Conservation (phyloP, 2,888 invertebrate genomes). For the Drosophila pseudotakahashii region DNA sequence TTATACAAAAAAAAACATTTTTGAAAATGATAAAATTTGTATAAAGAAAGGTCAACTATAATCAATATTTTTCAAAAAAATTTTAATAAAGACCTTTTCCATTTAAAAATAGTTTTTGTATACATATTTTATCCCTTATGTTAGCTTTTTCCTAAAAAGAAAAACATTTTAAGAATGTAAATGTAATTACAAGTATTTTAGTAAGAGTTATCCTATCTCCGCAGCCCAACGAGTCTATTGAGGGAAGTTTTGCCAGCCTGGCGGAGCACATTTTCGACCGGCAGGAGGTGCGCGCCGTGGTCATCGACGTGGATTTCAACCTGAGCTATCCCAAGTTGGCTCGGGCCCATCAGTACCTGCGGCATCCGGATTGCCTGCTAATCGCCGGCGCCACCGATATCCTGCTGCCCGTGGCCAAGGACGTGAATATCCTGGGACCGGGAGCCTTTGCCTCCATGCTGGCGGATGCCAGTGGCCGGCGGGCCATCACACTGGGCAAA, state of each 20-base stretch:
- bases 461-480: conserved; percentile 78
- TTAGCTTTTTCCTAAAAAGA: too few species aligned
- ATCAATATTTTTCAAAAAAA: too few species aligned
- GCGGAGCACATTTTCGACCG: conserved; percentile 64
- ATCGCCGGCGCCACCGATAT: conserved; percentile 84
- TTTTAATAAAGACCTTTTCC: too few species aligned
- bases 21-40: too few species aligned
- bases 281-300: conserved; percentile 84
- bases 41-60: too few species aligned
- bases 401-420: conserved; percentile 78
- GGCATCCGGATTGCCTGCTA: conserved; percentile 84
- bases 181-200: too few species aligned
- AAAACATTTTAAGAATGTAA: too few species aligned
- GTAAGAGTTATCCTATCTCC: neutral
- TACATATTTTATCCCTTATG: too few species aligned
- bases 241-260: conserved; percentile 66
- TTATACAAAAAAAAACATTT: too few species aligned
- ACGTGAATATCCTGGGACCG: conserved; percentile 83
- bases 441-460: conserved; percentile 83
- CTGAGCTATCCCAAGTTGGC: conserved; percentile 84
- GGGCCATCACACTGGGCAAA: conserved; percentile 83
- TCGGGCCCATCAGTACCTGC: conserved; percentile 84
- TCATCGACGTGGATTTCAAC: conserved; percentile 85
- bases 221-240: conserved; percentile 72
- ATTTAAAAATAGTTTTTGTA: too few species aligned